Evolutionary conservation across 2,797 vertebrate species (phyloP), one percentile per base, ranked within the genome.

Genomic region (Malurus leucopterus): DNA sequence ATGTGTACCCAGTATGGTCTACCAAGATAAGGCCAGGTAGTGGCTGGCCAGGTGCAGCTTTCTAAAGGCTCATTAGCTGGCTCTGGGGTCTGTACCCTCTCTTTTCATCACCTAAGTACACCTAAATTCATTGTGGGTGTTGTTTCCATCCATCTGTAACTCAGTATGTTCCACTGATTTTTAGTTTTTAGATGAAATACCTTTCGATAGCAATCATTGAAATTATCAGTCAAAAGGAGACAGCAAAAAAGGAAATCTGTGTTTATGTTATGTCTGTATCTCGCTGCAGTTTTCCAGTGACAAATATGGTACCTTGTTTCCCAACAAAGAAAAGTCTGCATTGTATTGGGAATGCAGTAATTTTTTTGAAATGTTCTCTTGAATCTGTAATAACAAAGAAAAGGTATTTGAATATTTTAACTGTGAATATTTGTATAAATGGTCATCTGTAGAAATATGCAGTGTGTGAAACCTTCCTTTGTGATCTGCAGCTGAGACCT

Each of bases 401-500:
- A 74, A 80, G 5, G 30, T 81, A 87, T 88, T 85, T 78, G 49
- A 89, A 63, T 90, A 64, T 46, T 36, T 69, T 88, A 89, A 79
- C 61, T 18, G 32, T 69, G 85, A 70, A 34, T 75, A 81, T 84
- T 89, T 89, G 20, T 86, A 30, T 84, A 88, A 93, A 91, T 30
- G 77, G 71, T 93, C 89, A 88, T 64, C 85, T 70, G 36, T 68
- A 82, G 85, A 86, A 95, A 79, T 7, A 57, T 26, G 65, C 9
- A 41, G 70, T 49, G 29, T 72, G 34, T 68, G 64, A 91, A 95
- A 80, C 79, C 43, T 63, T 91, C 49, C 55, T 91, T 86, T 90
- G 54, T 70, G 87, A 84, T 93, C 80, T 93, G 89, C 87, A 95
- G 92, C 93, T 93, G 92, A 94, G 90, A 91, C 91, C 93, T 93